Conservation (phyloP, 64 coral and sea anemone genomes). For the Anthopleura sola region DNA sequence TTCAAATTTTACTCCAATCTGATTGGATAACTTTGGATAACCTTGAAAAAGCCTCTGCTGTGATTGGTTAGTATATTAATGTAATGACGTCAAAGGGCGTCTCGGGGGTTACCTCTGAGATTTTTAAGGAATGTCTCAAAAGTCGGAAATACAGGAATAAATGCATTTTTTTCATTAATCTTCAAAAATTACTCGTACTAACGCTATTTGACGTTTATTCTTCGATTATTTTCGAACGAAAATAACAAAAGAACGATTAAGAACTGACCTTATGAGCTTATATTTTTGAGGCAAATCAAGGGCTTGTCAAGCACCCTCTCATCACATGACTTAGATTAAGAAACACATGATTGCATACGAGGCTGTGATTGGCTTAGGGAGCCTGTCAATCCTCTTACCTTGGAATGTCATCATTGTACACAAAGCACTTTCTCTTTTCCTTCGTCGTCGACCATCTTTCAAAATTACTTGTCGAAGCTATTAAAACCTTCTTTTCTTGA, state of each 20-base stretch:
- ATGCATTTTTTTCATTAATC: neutral
- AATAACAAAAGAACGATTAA: neutral
- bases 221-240: neutral
- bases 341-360: neutral
- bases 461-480: slow-evolving; percentile 14
- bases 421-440: slow-evolving; percentile 13
- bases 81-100: slow-evolving; percentile 29
- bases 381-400: neutral
- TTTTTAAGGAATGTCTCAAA: slow-evolving; percentile 3
- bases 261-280: neutral
- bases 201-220: neutral
- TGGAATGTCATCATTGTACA: slow-evolving; percentile 22
- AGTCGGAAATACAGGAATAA: neutral
- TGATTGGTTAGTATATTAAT: neutral
- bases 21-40: slow-evolving; percentile 13
- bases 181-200: neutral
- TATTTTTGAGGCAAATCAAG: neutral
- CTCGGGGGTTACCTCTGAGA: slow-evolving; percentile 11
- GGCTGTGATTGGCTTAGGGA: neutral
- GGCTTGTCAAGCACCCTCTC: neutral
- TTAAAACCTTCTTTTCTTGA: slow-evolving; percentile 33
- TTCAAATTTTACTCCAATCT: neutral
- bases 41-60: neutral
- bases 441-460: slow-evolving; percentile 24
- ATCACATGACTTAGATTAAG: slow-evolving; percentile 14